Evolutionary conservation across 1,140 invertebrate species (phyloP).

Genomic region (Saccostrea echinata): DNA sequence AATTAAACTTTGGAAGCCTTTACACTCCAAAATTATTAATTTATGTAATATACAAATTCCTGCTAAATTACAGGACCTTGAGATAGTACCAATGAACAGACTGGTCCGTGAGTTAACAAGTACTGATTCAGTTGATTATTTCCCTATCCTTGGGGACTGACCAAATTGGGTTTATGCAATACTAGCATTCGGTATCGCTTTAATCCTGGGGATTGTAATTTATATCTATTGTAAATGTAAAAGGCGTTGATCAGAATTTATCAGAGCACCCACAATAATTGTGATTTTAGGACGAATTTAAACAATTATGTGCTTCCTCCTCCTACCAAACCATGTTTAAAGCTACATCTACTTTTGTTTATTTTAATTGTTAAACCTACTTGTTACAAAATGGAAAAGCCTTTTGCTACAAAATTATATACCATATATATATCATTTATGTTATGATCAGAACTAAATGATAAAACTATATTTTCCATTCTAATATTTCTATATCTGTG

Average conservation of each 20-base stretch:
- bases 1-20: not conserved
- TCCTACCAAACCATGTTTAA: conserved; percentile 6
- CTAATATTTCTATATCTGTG: not conserved
- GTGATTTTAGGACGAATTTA: not conserved
- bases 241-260: no score
- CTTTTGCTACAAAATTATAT: no score
- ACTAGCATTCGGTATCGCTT: no score
- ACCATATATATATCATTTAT: no score
- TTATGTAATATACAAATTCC: not conserved
- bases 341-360: not conserved
- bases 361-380: not conserved
- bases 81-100: not conserved
- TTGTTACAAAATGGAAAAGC: not conserved
- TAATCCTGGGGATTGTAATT: no score
- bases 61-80: not conserved
- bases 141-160: no score
- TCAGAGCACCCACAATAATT: not conserved
- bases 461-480: not conserved
- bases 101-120: no score
- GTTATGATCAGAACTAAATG: no score
- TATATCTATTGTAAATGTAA: no score
- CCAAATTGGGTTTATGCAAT: no score
- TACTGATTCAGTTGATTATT: no score
- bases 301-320: not conserved
- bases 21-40: not conserved